A percentile compares a stretch with the other conserved stretches of the same genome.
Evolutionary conservation across 1,140 invertebrate genomes (phyloP).

Genomic region (Leptonema lineaticorne): DNA sequence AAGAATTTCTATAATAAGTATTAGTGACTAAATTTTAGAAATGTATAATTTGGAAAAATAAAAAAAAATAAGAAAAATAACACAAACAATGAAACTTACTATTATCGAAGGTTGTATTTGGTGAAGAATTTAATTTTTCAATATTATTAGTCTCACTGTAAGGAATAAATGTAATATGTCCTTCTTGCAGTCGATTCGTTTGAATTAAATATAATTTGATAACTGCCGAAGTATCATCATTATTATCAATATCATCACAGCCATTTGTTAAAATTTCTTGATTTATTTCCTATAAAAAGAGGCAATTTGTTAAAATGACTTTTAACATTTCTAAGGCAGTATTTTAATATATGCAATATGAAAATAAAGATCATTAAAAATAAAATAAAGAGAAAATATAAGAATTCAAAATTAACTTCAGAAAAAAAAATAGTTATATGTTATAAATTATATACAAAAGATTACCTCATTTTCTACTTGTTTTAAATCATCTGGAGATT

Average conservation of each 20-base stretch:
- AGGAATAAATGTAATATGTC: constrained; percentile 74
- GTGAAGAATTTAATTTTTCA: constrained; percentile 5
- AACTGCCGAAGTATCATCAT: constrained; percentile 53
- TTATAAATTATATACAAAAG: neutral
- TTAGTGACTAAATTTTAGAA: no score
- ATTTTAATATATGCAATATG: neutral
- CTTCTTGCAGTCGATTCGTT: constrained; percentile 85
- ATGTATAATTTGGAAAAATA: neutral
- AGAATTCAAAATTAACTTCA: no score
- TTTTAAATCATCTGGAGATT: constrained; percentile 50
- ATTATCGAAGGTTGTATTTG: constrained; percentile 18
- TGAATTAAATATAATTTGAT: constrained; percentile 83
- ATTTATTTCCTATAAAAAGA: constrained; percentile 30
- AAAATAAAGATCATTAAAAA: constrained; percentile 9
- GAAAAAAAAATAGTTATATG: constrained; percentile 2
- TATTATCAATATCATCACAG: constrained; percentile 44
- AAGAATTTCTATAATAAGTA: no score
- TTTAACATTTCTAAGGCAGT: neutral
- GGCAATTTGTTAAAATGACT: no score
- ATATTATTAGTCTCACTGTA: constrained; percentile 3
- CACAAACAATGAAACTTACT: constrained; percentile 11
- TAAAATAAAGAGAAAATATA: neutral
- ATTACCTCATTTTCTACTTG: constrained; percentile 46
- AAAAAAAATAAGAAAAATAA: neutral
- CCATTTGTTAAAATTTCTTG: constrained; percentile 30